Base-by-base conservation (phyloP, 37 sponge, comb jelly and placozoan genomes). In the Mnemiopsis leidyi region DNA sequence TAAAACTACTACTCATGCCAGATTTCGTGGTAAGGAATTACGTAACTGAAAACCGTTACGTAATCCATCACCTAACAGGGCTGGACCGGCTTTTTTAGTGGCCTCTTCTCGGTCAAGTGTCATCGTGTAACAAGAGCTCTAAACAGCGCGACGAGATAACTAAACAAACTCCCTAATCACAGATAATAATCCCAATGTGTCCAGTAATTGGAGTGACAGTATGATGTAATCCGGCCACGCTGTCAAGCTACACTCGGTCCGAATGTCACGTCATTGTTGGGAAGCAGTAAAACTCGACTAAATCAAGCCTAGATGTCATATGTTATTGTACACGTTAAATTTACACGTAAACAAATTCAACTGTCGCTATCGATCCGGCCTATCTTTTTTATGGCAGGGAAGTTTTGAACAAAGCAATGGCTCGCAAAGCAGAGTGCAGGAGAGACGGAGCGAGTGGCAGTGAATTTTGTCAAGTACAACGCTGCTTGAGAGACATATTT, bases 401-500 rank as follows among this genome's bases (percentile, higher is more conserved):
- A 48, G 61, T 48, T 48, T 48, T 48, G 61, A 48, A 48, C 61
- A 48, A n/a, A 77, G 36, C 18, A 32, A 77, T 77, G 79, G 79
- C 20, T 77, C 32, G 21, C 79, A 34, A 33, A 77, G 79, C 79
- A 77, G 79, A 32, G 79, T 77, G 36, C 7, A 34, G 79, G 36
- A 31, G n/a, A 13, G 73, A 71, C 73, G 3, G 73, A n/a, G 73
- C 5, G 30, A 5, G 30, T 48, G 61, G 61, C 61, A 13, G 61
- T 48, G 61, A 13, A 48, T 18, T 48, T 48, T 48, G 9, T 48
- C 61, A 48, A 48, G 61, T 48, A 48, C 61, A 48, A 48, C 13
- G 61, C 61, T 13, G 13, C 61, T 48, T 48, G 13, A 18, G 61
- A 18, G 61, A 48, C 61, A 48, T 13, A 48, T 48, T 48, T 48